Evolutionary conservation across 2,888 invertebrate genomes (phyloP), one percentile per base, ranked within the genome.

Genomic region (Noctua fimbriata): DNA sequence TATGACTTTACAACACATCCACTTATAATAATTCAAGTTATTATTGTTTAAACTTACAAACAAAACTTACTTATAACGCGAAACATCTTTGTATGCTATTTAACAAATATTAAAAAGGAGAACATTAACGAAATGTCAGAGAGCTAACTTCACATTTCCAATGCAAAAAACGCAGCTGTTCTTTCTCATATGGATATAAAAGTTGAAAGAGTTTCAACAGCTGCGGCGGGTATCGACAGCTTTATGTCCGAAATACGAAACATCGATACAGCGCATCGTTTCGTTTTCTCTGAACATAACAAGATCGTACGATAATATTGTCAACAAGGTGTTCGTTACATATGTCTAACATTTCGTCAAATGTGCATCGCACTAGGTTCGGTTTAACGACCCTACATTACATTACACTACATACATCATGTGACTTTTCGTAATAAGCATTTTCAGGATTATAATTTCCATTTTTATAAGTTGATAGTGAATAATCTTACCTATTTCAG

Each of bases 231-330:
- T 80, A 82, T 70, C 74, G 83, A 89, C 89, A 84, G 78, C 83
- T 87, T 85, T 81, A 87, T 87, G 79, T 87, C 83, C 83, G 85
- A 88, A 87, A 89, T 85, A 82, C 81, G 88, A 89, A 84, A 82
- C 89, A 82, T 85, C 81, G 76, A 89, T 87, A 81, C 73, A 69
- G 81, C 69, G 81, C 73, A 60, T 88, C 74, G 76, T 71, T 80
- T 85, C 75, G 70, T 78, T 81, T 88, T 89, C 85, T 69, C 70
- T 78, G 82, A 87, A 83, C 69, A 73, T 67, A 76, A 78, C 52
- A 36, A 52, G 73, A 76, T 73, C 77, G 49, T 73, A 75, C 78
- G 71, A 76, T 75, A 66, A 74, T 52, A 77, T 76, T 84, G 81
- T 87, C 71, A 81, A 76, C 79, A 79, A 80, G 85, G 83, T 82